Percentiles rank a stretch among this genome's conserved stretches.
phyloP scores from a whole-genome alignment of 2,888 invertebrate genomes.

The Pemphredon lugubris region DNA sequence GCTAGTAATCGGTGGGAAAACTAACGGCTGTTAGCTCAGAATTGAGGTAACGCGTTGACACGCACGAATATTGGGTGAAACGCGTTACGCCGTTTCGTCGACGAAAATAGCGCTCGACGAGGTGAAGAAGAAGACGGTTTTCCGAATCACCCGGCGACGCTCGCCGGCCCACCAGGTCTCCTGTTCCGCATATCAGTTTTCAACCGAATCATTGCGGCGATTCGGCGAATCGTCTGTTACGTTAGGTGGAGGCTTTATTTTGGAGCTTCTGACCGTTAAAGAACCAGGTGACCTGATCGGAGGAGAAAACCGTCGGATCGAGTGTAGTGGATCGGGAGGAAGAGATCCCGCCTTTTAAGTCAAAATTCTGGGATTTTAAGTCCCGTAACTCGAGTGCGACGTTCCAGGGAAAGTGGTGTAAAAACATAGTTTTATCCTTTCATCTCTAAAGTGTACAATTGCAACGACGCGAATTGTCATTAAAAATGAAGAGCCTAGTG shows the following conservation, averaged over 20 bases:
- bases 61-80: conserved; percentile 51
- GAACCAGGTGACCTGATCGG: not conserved
- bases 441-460: no score
- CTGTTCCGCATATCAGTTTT: conserved; percentile 49
- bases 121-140: conserved; percentile 20
- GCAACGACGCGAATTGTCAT: no score
- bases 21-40: not conserved
- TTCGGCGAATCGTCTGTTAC: no score
- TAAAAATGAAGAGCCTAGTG: conserved; percentile 35
- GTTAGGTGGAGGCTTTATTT: no score
- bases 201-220: conserved; percentile 32
- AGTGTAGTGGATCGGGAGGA: no score
- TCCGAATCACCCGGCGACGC: conserved; percentile 43
- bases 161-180: conserved; percentile 9
- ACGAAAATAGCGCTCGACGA: conserved; percentile 55
- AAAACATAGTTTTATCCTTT: no score
- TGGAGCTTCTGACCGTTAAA: no score
- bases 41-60: conserved; percentile 42
- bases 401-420: no score
- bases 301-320: not conserved
- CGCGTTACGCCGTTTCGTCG: conserved; percentile 26
- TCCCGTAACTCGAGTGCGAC: no score
- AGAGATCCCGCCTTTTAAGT: no score
- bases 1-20: not conserved
- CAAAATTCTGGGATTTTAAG: no score